These are phyloP conservation scores for Crocuta crocuta DNA, from an alignment of 2,113 vertebrate genomes.

Conservation along the genomic window DNA sequence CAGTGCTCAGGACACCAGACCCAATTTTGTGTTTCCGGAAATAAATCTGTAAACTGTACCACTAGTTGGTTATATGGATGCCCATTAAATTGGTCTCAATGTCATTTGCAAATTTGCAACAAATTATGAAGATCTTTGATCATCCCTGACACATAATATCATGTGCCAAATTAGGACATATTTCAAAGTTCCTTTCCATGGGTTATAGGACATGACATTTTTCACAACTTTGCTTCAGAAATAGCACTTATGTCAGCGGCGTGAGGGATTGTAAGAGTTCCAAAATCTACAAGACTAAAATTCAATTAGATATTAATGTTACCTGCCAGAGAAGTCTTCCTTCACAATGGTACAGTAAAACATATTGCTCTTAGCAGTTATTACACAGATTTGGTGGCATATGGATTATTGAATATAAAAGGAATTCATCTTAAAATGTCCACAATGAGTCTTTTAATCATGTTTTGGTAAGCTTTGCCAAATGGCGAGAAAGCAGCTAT, in stretches of 20 bases:
- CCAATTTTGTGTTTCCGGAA: slow-evolving; percentile 35
- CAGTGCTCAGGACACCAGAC: background rate
- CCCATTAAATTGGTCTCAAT: slow-evolving; percentile 64
- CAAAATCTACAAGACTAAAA: slow-evolving; percentile 63
- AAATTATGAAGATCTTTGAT: background rate
- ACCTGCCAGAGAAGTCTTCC: background rate
- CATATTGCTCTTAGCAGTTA: background rate
- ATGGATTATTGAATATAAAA: background rate
- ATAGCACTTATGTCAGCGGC: slow-evolving; percentile 28
- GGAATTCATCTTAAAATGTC: slow-evolving; percentile 13
- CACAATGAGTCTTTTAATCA: background rate
- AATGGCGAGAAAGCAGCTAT: background rate
- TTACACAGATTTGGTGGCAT: background rate
- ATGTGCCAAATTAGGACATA: background rate
- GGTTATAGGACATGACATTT: slow-evolving; percentile 27
- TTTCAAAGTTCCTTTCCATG: slow-evolving; percentile 35
- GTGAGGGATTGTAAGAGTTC: slow-evolving; percentile 57
- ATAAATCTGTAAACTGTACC: slow-evolving; percentile 31
- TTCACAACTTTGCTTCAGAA: slow-evolving; percentile 62
- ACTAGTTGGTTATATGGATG: slow-evolving; percentile 68
- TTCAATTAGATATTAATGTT: slow-evolving; percentile 47
- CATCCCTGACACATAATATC: slow-evolving; percentile 54
- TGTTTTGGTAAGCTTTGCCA: background rate
- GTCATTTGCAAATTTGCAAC: slow-evolving; percentile 72
- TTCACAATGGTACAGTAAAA: background rate